Evolutionary conservation across 2,797 vertebrate species (phyloP), one percentile per base, ranked within the genome.

Genomic region (Perodicticus potto): DNA sequence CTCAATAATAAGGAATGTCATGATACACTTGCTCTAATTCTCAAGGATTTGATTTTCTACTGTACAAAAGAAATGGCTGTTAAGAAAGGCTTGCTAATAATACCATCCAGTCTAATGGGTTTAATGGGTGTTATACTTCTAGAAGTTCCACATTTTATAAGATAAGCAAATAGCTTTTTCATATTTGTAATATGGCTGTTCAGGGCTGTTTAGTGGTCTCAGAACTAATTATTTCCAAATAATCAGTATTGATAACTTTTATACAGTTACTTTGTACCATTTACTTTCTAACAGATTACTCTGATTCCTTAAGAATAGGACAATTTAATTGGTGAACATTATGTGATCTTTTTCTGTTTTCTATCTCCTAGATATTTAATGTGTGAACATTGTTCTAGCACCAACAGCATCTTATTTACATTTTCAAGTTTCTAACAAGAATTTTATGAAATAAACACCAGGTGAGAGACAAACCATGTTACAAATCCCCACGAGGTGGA

Each of bases 271-370:
- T 80, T 53, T 67, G 57, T 86, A 45, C 67, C n/a, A 45, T 87
- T 89, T 83, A 57, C 67, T 59, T 69, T 70, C 59, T 81, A 45
- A 87, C 59, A 45, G 17, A 70, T 65, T 40, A 32, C 32, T 92
- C 83, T 86, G 55, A 63, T 83, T 84, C 20, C 10, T 81, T 90
- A 87, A 95, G 40, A 92, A 85, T 72, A 8, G 14, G 5, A 43
- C 27, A 29, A 3, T 83, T 74, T 84, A 93, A 72, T 69, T 85
- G 45, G 12, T 16, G 45, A 72, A 65, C 59, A 53, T 43, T 80
- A 55, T 67, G 40, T 19, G 20, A 67, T 70, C 32, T 11, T 85
- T 84, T 73, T 61, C 9, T 88, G 11, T 12, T 23, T 91, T 23
- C 27, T 89, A 0, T 55, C 19, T 93, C 55, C 37, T 49, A n/a